Evolutionary conservation across 2,797 vertebrate genomes (phyloP), one percentile per base, ranked within the genome.

Genomic region (Poeciliopsis presidionis): DNA sequence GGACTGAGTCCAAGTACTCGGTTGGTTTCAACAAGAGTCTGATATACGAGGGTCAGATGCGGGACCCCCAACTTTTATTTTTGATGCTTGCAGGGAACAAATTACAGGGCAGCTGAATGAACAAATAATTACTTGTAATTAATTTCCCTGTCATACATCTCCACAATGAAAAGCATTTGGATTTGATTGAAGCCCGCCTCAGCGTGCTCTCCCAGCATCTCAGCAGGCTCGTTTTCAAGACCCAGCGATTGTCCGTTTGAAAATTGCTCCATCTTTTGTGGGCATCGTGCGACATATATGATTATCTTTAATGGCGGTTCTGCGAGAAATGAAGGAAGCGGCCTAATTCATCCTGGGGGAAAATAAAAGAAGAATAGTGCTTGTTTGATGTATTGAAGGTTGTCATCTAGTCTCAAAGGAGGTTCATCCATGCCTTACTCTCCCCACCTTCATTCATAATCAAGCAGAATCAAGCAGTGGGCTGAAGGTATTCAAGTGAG

Each of bases 51-150:
- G 91, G 89, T 92, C 90, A 92, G 84, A 87, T 36, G 45, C 78
- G 74, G 73, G 55, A 78, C 84, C 71, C 77, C 30, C 69, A 77
- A 16, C 76, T 83, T 90, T 87, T 86, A 83, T 88, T 84, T 76
- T 72, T 18, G 53, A 82, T 80, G 70, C 53, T 85, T 82, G 22
- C 57, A 76, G 77, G 81, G 78, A 84, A 89, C 90, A 89, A 88
- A 90, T 89, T 81, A 81, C 72, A 20, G 75, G n/a, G 46, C 77
- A 63, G 81, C 81, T 84, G 82, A 87, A 88, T 82, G 85, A 81
- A 89, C 83, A 83, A 84, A 89, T 91, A 88, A 91, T 89, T 84
- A 71, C 87, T 76, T 74, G 78, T 84, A 79, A 91, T 92, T 87
- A 82, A 86, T 90, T 89, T 87, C 53, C 74, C 75, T 82, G 86